Percentiles rank a stretch among this genome's conserved stretches.
These are phyloP conservation scores for Pediacus dermestoides DNA, from an alignment of 2,888 invertebrate genomes.

Conservation along the genomic window DNA sequence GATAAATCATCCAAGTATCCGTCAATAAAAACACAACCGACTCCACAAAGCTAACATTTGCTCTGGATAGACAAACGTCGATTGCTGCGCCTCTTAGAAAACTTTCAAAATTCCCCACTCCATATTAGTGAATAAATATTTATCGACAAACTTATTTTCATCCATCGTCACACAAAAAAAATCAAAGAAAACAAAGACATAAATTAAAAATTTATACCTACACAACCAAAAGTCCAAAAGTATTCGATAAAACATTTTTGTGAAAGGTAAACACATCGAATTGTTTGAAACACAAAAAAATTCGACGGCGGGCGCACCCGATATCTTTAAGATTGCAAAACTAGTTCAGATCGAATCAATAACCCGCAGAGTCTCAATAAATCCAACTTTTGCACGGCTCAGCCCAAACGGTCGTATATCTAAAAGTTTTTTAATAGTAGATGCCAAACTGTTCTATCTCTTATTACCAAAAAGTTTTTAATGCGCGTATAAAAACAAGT, in stretches of 20 bases:
- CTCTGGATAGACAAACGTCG: no score
- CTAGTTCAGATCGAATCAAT: slow-evolving; percentile 42
- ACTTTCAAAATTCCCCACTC: slow-evolving; percentile 4
- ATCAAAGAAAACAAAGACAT: no score
- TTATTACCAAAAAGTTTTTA: slow-evolving; percentile 40
- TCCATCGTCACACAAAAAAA: no score
- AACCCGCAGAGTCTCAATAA: slow-evolving; percentile 40
- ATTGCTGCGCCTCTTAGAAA: background rate
- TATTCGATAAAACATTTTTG: no score
- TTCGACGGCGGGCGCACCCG: no score
- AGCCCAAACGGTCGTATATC: slow-evolving; percentile 39
- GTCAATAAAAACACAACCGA: slow-evolving; percentile 30
- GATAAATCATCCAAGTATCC: slow-evolving; percentile 37
- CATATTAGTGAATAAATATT: slow-evolving; percentile 9
- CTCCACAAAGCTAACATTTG: slow-evolving; percentile 28
- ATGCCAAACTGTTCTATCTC: slow-evolving; percentile 37
- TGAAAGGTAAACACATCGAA: no score
- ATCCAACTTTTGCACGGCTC: slow-evolving; percentile 35
- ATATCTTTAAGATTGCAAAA: slow-evolving; percentile 27
- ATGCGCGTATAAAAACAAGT: slow-evolving; percentile 34
- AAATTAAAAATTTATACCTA: no score
- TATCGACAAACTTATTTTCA: slow-evolving; percentile 3
- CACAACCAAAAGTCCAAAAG: no score
- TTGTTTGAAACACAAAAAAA: no score
- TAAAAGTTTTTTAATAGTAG: slow-evolving; percentile 46